A percentile compares a stretch with the other conserved stretches of the same genome.
Conservation (phyloP, 2,797 vertebrate genomes). For the Florisuga fusca region DNA sequence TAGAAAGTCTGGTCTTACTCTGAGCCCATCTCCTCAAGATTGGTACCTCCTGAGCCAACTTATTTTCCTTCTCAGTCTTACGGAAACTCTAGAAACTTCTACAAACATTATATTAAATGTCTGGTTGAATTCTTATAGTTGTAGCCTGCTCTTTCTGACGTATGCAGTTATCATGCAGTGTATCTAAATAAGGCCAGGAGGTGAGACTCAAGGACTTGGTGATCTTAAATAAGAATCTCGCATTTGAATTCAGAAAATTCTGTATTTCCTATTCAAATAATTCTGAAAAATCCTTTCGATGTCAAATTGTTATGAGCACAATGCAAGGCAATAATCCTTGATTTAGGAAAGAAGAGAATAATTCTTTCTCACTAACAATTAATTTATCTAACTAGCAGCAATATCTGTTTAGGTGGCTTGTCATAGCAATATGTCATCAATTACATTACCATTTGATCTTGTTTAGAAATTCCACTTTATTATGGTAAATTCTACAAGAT, state of each 20-base stretch:
- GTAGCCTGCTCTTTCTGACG: background rate
- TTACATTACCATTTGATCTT: background rate
- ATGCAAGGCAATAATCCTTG: background rate
- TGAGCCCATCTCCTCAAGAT: background rate
- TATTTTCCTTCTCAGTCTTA: background rate
- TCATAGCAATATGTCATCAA: background rate
- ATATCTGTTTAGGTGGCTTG: background rate
- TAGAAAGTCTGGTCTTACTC: background rate
- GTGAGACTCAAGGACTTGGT: background rate
- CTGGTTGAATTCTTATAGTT: background rate
- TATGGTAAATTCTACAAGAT: background rate
- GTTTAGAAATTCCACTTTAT: conserved; percentile 20
- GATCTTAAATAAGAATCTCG: background rate
- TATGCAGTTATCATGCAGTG: background rate
- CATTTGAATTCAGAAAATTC: background rate
- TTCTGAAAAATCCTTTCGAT: background rate
- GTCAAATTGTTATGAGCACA: background rate
- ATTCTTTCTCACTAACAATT: background rate
- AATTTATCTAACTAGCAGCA: background rate
- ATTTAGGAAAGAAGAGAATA: background rate
- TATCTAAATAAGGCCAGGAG: background rate
- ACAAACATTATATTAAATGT: background rate
- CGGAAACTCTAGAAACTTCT: background rate
- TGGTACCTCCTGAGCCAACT: background rate
- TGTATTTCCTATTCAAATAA: background rate